These are phyloP conservation scores for Prionchulus punctatus DNA, from an alignment of 2,888 invertebrate genomes.

Conservation along the genomic window DNA sequence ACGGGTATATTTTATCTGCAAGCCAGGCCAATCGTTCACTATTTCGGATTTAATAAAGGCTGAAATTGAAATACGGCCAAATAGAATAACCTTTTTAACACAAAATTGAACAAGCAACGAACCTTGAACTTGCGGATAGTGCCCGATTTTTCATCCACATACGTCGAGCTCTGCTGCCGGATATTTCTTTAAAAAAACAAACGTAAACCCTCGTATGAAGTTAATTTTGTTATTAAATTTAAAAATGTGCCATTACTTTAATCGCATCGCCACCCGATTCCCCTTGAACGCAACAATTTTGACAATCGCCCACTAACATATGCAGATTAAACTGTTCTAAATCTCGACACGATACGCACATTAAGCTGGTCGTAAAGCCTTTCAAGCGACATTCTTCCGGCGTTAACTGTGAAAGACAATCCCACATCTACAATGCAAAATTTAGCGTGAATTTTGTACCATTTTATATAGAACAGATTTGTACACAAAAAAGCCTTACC, in stretches of 20 bases:
- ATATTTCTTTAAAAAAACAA: constrained; percentile 44
- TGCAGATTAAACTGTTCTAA: constrained; percentile 55
- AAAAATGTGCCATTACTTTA: constrained; percentile 44
- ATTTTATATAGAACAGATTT: too few relatives aligned
- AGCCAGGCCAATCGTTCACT: constrained; percentile 68
- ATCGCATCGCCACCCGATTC: constrained; percentile 25
- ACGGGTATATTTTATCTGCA: constrained; percentile 73
- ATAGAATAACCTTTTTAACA: constrained; percentile 12
- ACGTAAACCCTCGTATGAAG: constrained; percentile 10
- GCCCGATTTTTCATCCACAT: constrained; percentile 90
- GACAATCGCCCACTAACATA: constrained; percentile 40
- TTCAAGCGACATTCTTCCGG: constrained; percentile 68
- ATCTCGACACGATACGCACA: constrained; percentile 75
- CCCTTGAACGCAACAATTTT: constrained; percentile 12
- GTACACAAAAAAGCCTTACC: too few relatives aligned
- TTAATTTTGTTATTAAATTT: not conserved
- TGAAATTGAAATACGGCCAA: constrained; percentile 67
- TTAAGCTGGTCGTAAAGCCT: constrained; percentile 66
- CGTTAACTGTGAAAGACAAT: too few relatives aligned
- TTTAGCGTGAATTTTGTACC: too few relatives aligned
- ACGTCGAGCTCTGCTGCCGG: constrained; percentile 80
- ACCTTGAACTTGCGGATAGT: constrained; percentile 87
- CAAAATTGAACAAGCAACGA: not conserved
- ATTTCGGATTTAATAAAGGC: constrained; percentile 85
- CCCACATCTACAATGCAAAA: too few relatives aligned